These are phyloP conservation scores for Cryptocephalus moraei DNA, from an alignment of 2,888 invertebrate species.

Conservation along the genomic window DNA sequence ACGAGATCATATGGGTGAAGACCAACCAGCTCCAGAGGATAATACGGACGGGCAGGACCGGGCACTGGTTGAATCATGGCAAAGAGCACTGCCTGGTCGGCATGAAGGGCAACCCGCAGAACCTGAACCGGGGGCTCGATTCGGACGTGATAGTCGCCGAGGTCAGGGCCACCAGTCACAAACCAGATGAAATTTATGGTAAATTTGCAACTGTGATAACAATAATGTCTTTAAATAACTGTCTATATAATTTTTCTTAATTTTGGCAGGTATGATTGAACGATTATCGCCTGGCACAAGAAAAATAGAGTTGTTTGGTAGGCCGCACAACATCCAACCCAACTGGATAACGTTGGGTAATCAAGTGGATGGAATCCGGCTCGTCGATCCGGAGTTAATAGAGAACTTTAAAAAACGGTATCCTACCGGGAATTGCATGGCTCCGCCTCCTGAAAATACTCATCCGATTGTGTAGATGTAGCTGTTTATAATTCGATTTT, in stretches of 20 bases:
- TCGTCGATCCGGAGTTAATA: conserved; percentile 87
- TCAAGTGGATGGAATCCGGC: conserved; percentile 88
- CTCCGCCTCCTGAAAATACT: conserved; percentile 29
- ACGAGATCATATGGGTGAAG: conserved; percentile 98
- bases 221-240: not conserved
- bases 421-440: conserved; percentile 75
- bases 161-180: conserved; percentile 94
- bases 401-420: conserved; percentile 83
- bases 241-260: not conserved
- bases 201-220: conserved; percentile 47
- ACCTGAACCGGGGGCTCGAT: conserved; percentile 86
- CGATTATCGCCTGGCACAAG: conserved; percentile 91
- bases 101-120: conserved; percentile 89
- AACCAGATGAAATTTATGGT: conserved; percentile 95
- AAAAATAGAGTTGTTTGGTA: conserved; percentile 93
- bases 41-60: conserved; percentile 92
- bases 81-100: conserved; percentile 97
- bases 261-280: conserved; percentile 68
- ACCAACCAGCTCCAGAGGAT: conserved; percentile 96
- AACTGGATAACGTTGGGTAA: conserved; percentile 98
- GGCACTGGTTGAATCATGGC: conserved; percentile 98
- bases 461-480: conserved; percentile 20
- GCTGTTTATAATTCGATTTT: not conserved
- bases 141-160: conserved; percentile 98
- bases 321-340: conserved; percentile 95